Percentiles rank a stretch among this genome's conserved stretches.
Evolutionary conservation across 2,113 vertebrate species (phyloP).

Genomic region (Orycteropus afer): DNA sequence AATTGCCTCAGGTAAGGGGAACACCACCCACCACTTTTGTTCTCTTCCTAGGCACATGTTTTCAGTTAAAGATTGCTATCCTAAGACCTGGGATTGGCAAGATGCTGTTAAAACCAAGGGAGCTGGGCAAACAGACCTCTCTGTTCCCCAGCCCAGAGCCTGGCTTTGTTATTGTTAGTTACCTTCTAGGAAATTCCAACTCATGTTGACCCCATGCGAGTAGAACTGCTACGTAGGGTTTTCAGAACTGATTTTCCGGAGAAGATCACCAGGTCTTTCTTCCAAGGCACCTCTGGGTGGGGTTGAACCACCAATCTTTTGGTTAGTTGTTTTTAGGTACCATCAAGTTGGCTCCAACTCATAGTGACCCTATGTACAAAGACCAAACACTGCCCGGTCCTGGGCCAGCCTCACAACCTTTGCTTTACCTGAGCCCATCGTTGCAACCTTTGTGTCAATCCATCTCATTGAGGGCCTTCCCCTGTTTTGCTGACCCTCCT

Average conservation of each 20-base stretch:
- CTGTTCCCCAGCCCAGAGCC: too few species aligned
- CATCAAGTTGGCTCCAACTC: too few species aligned
- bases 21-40: accelerated
- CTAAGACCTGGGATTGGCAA: background rate
- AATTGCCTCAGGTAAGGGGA: background rate
- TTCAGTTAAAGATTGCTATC: background rate
- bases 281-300: background rate
- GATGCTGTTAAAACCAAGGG: background rate
- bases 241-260: background rate
- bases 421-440: too few species aligned
- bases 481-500: too few species aligned
- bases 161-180: background rate
- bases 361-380: too few species aligned
- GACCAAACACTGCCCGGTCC: too few species aligned
- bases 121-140: background rate
- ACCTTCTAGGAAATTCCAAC: background rate
- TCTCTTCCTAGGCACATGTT: background rate
- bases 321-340: background rate
- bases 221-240: background rate
- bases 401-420: too few species aligned
- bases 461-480: too few species aligned
- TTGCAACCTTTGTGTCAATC: too few species aligned
- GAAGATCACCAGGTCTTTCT: background rate
- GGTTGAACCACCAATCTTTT: background rate
- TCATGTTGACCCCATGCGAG: background rate